Evolutionary conservation across 2,113 vertebrate species (phyloP), one percentile per base, ranked within the genome.

Genomic region (Engystomops pustulosus): DNA sequence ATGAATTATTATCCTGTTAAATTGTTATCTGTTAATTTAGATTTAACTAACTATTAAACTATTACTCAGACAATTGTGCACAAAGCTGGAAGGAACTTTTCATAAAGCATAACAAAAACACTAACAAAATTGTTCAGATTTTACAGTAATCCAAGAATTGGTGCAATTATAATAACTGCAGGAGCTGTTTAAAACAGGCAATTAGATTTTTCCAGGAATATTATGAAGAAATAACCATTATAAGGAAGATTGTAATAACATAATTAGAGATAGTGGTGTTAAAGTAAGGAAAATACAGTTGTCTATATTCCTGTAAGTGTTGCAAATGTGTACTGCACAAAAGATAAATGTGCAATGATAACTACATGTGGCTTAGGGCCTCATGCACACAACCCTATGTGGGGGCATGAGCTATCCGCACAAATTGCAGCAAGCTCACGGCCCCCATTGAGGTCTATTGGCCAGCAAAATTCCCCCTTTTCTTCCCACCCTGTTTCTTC

Each of bases 191-290:
- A 14, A 17, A 65, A 6, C 6, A 65, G 27, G 60, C 27, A 65
- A 32, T 65, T 65, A 65, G 30, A 65, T 65, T 32, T 14, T 34
- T 65, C 60, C 30, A 65, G 60, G 60, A 32, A 65, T 32, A 65
- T 65, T 65, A 30, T 30, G 12, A 60, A 60, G 58, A 60, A 60
- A 58, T 58, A 58, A 58, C 8, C 2, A 10, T n/a, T 58, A 9
- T 25, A 23, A 58, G 53, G 11, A 60, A 25, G 25, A 14, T 27
- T 27, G 58, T 30, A 14, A 60, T 60, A 27, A n/a, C 30, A 14
- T 60, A 60, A 60, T 27, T 60, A 65, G 15, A 65, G 12, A 32
- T 32, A 65, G 27, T 17, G 60, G 60, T 25, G 11, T 27, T 3
- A 65, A 25, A 32, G 60, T 6, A 17, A 32, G 15, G 32, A 17